phyloP scores from a whole-genome alignment of 2,888 invertebrate species.

The Epinotia ramella region DNA sequence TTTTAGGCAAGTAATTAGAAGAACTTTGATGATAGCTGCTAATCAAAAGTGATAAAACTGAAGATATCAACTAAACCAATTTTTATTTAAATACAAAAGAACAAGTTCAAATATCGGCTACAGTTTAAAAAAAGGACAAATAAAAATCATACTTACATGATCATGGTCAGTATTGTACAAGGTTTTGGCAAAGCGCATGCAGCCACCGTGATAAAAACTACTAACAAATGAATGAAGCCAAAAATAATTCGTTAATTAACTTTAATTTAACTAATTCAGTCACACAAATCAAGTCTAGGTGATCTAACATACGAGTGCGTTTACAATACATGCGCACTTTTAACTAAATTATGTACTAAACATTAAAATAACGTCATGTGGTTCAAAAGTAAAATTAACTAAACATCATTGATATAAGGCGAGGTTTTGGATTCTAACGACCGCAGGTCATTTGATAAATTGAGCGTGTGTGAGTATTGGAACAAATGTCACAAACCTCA shows the following conservation, averaged over 20 bases:
- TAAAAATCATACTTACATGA: constrained; percentile 61
- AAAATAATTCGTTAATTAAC: constrained; percentile 55
- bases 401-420: constrained; percentile 48
- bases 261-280: constrained; percentile 79
- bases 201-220: constrained; percentile 45
- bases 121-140: constrained; percentile 45
- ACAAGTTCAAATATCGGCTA: background rate
- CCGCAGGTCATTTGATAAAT: constrained; percentile 5
- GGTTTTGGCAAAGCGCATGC: constrained; percentile 72
- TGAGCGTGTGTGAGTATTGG: constrained; percentile 4
- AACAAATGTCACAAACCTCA: background rate
- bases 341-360: constrained; percentile 50
- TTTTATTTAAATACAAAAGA: background rate
- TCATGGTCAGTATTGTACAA: constrained; percentile 50
- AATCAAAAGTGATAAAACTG: background rate
- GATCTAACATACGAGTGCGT: constrained; percentile 38
- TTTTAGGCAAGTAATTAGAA: background rate
- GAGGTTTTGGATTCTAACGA: constrained; percentile 44
- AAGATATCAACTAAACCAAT: background rate
- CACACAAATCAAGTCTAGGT: constrained; percentile 61
- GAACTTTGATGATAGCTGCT: background rate
- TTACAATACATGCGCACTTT: constrained; percentile 55
- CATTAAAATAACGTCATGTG: constrained; percentile 50
- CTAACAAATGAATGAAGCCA: constrained; percentile 54
- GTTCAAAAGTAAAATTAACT: constrained; percentile 46